Evolutionary conservation across 2,797 vertebrate genomes (phyloP), one percentile per base, ranked within the genome.

Genomic region (Enteromius fasciolatus): DNA sequence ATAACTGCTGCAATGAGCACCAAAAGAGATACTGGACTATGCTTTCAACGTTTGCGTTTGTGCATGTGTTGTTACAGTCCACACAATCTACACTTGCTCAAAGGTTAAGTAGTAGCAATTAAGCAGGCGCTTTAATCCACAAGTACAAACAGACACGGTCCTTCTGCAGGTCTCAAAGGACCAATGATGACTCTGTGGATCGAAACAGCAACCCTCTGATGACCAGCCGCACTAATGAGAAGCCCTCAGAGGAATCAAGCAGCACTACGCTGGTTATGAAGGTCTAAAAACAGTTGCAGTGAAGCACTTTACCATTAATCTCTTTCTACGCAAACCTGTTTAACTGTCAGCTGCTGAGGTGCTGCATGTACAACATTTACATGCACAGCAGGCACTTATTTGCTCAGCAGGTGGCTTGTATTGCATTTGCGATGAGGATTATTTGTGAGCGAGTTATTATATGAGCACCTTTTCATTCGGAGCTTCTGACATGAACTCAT

Each of bases 331-430:
- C 52, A 76, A 80, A 79, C 46, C 46, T 79, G 78, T 74, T 44
- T 50, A 44, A 57, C 72, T n/a, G 20, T 80, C 59, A 57, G 41
- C 68, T 67, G 70, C 48, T 54, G 46, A 41, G 68, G 18, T 57
- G 70, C 36, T 36, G 36, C 67, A 64, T 86, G 74, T 68, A 54
- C 70, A 20, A 80, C 63, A 80, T 64, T 84, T 33, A 31, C 44
- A 73, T 80, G 57, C 57, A 63, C 75, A 68, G 68, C 52, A 76
- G 79, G 54, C 25, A n/a, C 66, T n/a, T 39, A 70, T 77, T 75
- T 81, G 79, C 80, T 72, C 70, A 39, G 74, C 78, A 76, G 80
- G 83, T 83, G 81, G 81, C 52, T 69, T 83, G 25, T 36, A 36
- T 69, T 50, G 64, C 64, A 68, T 17, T 44, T 25, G 80, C 68